Evolutionary conservation across 2,797 vertebrate species (phyloP).

Genomic region (Crocodylus rhombifer): DNA sequence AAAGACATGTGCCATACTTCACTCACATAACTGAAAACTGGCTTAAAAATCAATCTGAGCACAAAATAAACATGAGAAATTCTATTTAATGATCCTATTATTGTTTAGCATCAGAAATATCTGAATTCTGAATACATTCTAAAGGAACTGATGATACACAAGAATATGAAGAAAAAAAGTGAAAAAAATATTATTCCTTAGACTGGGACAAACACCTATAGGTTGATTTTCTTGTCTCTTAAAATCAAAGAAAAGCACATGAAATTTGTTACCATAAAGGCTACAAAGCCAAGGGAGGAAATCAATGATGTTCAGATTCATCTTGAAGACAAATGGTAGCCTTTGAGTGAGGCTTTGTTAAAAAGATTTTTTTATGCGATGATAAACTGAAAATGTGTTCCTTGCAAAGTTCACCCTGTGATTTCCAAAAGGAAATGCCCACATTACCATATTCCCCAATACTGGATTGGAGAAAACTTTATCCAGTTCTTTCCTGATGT

Average conservation of each 20-base stretch:
- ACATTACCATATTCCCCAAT: background rate
- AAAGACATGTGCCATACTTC: background rate
- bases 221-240: background rate
- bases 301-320: background rate
- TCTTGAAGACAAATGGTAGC: background rate
- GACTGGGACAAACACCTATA: background rate
- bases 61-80: slow-evolving; percentile 13
- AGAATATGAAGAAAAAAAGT: background rate
- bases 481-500: background rate
- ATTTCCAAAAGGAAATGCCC: background rate
- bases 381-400: background rate
- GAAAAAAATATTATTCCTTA: background rate
- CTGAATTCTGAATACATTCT: background rate
- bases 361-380: background rate
- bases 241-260: background rate
- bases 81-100: background rate
- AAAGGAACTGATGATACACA: background rate
- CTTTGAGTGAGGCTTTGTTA: background rate
- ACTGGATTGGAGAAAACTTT: background rate
- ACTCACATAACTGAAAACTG: background rate
- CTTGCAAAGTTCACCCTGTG: background rate
- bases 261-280: background rate
- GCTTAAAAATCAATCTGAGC: background rate
- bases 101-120: background rate
- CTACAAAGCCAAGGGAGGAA: background rate